These are phyloP conservation scores for Carassius carassius DNA, from an alignment of 2,113 vertebrate species.

Conservation along the genomic window DNA sequence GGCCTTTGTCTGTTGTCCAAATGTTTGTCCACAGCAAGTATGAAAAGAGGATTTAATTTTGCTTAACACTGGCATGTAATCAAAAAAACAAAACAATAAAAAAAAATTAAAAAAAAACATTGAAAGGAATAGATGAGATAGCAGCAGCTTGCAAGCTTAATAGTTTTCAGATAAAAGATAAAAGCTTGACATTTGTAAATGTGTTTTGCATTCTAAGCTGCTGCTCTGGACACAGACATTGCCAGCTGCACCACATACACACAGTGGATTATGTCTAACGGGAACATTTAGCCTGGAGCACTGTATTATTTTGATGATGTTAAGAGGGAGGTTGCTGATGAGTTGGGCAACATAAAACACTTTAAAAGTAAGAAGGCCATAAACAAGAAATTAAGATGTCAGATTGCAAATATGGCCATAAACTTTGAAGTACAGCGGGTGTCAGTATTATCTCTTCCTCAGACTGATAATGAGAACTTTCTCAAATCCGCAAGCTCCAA, in stretches of 20 bases:
- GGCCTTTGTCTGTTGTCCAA: not conserved
- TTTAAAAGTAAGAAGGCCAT: conserved; percentile 7
- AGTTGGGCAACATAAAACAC: not conserved
- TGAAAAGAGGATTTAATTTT: not conserved
- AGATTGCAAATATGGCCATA: not conserved
- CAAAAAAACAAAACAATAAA: not conserved
- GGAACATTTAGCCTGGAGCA: conserved; percentile 15
- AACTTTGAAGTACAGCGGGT: not conserved
- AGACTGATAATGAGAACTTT: not conserved
- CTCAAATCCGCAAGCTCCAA: not conserved
- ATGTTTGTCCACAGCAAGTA: not conserved
- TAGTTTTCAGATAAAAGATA: conserved; percentile 24
- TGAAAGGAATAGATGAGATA: not conserved
- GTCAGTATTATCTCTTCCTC: not conserved
- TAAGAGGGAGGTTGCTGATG: not conserved
- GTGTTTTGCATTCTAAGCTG: conserved; percentile 28
- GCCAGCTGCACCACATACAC: conserved; percentile 23
- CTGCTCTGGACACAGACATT: not conserved
- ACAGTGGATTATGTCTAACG: conserved; percentile 19
- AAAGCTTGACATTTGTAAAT: conserved; percentile 25
- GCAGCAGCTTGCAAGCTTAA: conserved; percentile 17
- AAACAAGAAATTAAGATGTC: not conserved
- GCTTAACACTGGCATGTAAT: conserved; percentile 10
- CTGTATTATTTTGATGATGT: conserved; percentile 17
- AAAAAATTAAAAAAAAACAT: too few relatives aligned